phyloP scores from a whole-genome alignment of 2,888 invertebrate species.

The Dichetophora obliterata region DNA sequence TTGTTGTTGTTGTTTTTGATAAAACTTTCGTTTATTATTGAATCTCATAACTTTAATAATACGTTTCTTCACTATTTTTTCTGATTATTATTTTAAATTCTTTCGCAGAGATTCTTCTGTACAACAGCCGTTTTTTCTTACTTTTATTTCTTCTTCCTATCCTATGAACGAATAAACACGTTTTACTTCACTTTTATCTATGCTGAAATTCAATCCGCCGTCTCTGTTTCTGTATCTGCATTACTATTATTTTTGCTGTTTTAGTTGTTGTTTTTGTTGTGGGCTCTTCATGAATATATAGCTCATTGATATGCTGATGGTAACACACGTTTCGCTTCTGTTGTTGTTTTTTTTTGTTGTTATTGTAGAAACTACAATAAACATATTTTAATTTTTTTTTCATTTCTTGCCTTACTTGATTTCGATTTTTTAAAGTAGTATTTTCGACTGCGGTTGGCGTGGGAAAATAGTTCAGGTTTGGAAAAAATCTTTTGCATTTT shows the following conservation, averaged over 20 bases:
- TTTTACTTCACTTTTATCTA: not conserved
- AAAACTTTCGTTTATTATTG: not conserved
- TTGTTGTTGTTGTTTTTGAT: not conserved
- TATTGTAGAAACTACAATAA: not conserved
- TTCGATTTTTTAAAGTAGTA: no score
- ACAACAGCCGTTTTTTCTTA: not conserved
- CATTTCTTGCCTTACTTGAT: no score
- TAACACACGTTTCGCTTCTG: not conserved
- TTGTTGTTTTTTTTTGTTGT: slow-evolving; percentile 2
- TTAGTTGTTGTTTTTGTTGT: not conserved
- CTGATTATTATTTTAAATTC: not conserved
- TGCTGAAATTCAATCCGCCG: not conserved
- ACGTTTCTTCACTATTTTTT: not conserved
- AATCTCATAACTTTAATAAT: no score
- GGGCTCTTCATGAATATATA: not conserved
- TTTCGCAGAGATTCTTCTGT: not conserved
- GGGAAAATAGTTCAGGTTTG: no score
- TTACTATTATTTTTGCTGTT: not conserved
- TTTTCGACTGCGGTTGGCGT: no score
- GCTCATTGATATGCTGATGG: no score
- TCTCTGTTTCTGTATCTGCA: not conserved
- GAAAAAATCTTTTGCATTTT: no score
- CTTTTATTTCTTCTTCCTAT: not conserved
- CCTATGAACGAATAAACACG: not conserved
- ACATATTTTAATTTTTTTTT: no score